phyloP scores from a whole-genome alignment of 2,888 invertebrate species.

The Patella caerulea region DNA sequence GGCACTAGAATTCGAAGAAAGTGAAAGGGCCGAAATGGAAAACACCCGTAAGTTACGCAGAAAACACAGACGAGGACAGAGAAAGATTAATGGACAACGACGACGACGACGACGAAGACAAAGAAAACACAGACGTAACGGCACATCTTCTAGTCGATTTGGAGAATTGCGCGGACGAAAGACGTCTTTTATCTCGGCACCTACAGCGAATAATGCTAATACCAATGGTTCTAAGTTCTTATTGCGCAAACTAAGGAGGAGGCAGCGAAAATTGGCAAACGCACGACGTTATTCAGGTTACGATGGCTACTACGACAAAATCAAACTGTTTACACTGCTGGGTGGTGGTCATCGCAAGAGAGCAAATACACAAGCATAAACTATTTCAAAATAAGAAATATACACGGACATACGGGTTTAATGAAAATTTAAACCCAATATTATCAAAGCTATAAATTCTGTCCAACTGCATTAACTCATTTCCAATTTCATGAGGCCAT shows the following conservation, averaged over 20 bases:
- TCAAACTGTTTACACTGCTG: constrained; percentile 21
- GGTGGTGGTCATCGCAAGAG: not conserved
- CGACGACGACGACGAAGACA: constrained; percentile 15
- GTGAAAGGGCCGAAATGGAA: constrained; percentile 30
- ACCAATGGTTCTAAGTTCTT: not conserved
- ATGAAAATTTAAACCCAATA: constrained; percentile 8
- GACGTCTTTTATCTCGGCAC: not conserved
- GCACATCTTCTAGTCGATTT: not conserved
- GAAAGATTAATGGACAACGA: constrained; percentile 29
- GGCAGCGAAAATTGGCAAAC: not conserved
- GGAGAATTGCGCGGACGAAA: constrained; percentile 2
- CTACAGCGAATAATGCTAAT: not conserved
- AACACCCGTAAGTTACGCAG: constrained; percentile 40
- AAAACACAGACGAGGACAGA: constrained; percentile 37
- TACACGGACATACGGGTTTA: constrained; percentile 7
- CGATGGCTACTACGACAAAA: constrained; percentile 22
- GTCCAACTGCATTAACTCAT: no score
- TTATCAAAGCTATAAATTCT: not conserved
- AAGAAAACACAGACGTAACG: not conserved
- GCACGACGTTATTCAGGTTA: not conserved
- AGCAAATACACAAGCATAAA: not conserved
- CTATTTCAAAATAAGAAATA: not conserved
- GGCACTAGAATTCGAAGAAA: constrained; percentile 28
- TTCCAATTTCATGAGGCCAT: no score
- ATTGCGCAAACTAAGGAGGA: not conserved